Percentiles rank a stretch among this genome's conserved stretches.
These are phyloP conservation scores for Glyphotaelius pellucidus DNA, from an alignment of 2,888 invertebrate species.

Conservation along the genomic window DNA sequence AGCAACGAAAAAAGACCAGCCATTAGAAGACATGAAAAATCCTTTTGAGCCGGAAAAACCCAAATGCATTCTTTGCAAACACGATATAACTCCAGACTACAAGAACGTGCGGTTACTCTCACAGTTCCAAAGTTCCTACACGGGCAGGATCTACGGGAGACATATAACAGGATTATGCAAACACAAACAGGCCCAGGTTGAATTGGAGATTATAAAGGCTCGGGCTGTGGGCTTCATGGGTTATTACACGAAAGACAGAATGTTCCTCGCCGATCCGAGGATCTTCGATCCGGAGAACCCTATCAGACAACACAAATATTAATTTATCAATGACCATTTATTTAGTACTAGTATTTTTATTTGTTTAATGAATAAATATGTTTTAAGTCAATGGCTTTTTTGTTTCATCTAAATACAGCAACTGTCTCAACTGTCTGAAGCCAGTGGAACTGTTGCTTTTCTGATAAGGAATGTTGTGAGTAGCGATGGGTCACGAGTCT, in stretches of 20 bases:
- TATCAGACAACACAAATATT: constrained; percentile 87
- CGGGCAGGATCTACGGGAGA: constrained; percentile 93
- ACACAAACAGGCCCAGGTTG: constrained; percentile 85
- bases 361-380: not conserved
- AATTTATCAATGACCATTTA: constrained; percentile 67
- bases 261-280: constrained; percentile 91
- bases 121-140: constrained; percentile 97
- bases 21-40: constrained; percentile 82
- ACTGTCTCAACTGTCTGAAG: too few relatives aligned
- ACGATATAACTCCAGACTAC: constrained; percentile 89
- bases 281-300: constrained; percentile 94
- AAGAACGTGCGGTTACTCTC: constrained; percentile 95
- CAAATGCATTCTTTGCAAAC: constrained; percentile 89
- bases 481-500: too few relatives aligned
- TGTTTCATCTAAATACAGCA: not conserved
- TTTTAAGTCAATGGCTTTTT: not conserved
- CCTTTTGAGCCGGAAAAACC: constrained; percentile 87
- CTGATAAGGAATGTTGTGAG: too few relatives aligned
- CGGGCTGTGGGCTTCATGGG: constrained; percentile 91
- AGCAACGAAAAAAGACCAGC: constrained; percentile 70
- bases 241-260: constrained; percentile 86
- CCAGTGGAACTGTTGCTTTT: too few relatives aligned
- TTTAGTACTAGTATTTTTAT: not conserved
- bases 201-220: constrained; percentile 85
- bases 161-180: constrained; percentile 96